phyloP scores from a whole-genome alignment of 2,113 vertebrate genomes.

The Cyanoramphus novaezelandiae region DNA sequence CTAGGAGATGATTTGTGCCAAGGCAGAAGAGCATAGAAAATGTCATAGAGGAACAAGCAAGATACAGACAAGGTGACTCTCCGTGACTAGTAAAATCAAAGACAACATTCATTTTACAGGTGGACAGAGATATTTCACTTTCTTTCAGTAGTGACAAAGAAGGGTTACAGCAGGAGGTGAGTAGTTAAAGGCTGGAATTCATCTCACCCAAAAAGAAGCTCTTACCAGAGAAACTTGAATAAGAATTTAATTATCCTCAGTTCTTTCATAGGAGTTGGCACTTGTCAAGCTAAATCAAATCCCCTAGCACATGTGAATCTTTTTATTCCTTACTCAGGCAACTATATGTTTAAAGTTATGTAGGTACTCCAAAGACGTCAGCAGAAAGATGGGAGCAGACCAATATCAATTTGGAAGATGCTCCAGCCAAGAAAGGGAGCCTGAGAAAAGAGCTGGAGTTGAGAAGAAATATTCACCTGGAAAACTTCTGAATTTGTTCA shows the following conservation, averaged over 20 bases:
- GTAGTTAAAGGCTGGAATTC: background rate
- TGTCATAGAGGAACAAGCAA: background rate
- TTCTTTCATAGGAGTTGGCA: background rate
- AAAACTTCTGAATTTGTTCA: background rate
- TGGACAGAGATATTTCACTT: background rate
- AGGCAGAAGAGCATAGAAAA: background rate
- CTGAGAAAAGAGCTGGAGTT: background rate
- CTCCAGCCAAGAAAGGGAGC: background rate
- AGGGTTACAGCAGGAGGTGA: background rate
- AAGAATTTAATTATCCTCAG: background rate
- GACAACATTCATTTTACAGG: background rate
- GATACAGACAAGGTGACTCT: background rate
- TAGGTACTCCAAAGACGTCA: background rate
- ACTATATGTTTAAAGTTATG: background rate
- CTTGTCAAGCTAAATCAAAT: background rate
- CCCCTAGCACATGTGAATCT: background rate
- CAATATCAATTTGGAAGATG: background rate
- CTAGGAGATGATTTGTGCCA: background rate
- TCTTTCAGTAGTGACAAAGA: background rate
- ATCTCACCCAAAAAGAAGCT: background rate
- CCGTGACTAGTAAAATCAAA: background rate
- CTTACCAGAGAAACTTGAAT: background rate
- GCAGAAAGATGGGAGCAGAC: background rate
- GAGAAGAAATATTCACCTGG: background rate
- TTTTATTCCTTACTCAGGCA: background rate